Base-by-base conservation (phyloP, 2,113 vertebrate genomes). In the Jacana jacana region DNA sequence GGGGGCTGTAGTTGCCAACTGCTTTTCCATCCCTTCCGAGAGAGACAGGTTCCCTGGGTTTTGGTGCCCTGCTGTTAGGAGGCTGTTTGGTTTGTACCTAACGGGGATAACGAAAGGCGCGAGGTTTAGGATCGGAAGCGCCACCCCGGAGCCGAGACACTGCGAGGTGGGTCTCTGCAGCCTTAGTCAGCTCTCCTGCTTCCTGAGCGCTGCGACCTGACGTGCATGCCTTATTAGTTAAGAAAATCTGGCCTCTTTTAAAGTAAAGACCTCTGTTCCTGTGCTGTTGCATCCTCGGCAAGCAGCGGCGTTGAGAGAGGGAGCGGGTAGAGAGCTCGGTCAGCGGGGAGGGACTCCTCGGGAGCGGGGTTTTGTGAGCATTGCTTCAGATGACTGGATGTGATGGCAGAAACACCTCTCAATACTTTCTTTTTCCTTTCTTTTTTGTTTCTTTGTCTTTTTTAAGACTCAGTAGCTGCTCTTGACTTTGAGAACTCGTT, bases 161-260 rank as follows among this genome's bases (percentile, higher is more conserved):
- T 1, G 2, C 0, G 3, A 76, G 39, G 27, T 60, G 42, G 55
- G 9, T 77, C 68, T 70, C 33, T 0, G 0, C 79, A 64, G 70
- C 27, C 17, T 37, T 22, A 17, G 25, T 44, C 51, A 51, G 40
- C 66, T 79, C 61, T 33, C 1, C n/a, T 57, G 66, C 88, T 70
- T 40, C 82, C 68, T 30, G 51, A 40, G 80, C 25, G 0, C 44
- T 78, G 60, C 40, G 40, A 13, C 46, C 16, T 5, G 27, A 49
- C 4, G 0, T 24, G 1, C 5, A 37, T 60, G 27, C 35, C 27
- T 24, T 24, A 11, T 1, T 20, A 44, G 11, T 51, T 46, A 6
- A 7, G 65, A 61, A 35, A 17, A 9, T 63, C 37, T 72, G 1
- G 25, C 27, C 23, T 77, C 7, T 23, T 30, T 28, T 52, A 37